A percentile compares a stretch with the other conserved stretches of the same genome.
These are phyloP conservation scores for Misgurnus anguillicaudatus DNA, from an alignment of 2,113 vertebrate genomes.

Conservation along the genomic window DNA sequence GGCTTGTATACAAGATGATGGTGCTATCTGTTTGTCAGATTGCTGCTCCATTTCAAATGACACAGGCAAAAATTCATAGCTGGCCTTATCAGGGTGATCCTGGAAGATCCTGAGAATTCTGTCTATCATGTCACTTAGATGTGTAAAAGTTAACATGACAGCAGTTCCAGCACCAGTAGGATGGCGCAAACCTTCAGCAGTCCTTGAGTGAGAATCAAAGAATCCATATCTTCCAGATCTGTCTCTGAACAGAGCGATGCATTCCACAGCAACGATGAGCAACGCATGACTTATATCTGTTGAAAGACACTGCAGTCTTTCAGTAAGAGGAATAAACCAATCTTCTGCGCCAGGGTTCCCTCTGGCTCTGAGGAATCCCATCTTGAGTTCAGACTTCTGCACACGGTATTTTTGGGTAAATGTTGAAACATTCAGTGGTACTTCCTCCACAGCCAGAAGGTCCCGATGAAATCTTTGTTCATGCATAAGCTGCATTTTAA, in stretches of 20 bases:
- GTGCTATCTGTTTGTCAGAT: too few relatives aligned
- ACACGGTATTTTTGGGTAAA: background rate
- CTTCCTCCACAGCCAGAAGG: too few relatives aligned
- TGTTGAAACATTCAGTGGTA: background rate
- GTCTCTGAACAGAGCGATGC: background rate
- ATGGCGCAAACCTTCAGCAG: background rate
- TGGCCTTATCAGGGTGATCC: background rate
- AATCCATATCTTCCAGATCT: background rate
- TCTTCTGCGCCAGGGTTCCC: background rate
- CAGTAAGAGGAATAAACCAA: background rate
- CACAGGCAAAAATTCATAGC: too few relatives aligned
- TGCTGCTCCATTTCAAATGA: background rate
- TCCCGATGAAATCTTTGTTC: background rate
- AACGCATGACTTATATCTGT: background rate
- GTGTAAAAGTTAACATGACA: background rate
- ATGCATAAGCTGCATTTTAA: background rate
- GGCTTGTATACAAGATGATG: background rate
- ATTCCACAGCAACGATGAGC: background rate
- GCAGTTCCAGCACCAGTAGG: background rate
- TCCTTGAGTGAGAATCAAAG: background rate
- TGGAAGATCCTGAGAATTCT: background rate
- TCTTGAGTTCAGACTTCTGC: background rate
- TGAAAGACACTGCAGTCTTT: too few relatives aligned
- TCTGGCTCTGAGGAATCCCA: background rate
- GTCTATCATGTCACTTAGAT: background rate